Evolutionary conservation across 2,888 invertebrate species (phyloP).

Genomic region (Agrochola lychnidis): DNA sequence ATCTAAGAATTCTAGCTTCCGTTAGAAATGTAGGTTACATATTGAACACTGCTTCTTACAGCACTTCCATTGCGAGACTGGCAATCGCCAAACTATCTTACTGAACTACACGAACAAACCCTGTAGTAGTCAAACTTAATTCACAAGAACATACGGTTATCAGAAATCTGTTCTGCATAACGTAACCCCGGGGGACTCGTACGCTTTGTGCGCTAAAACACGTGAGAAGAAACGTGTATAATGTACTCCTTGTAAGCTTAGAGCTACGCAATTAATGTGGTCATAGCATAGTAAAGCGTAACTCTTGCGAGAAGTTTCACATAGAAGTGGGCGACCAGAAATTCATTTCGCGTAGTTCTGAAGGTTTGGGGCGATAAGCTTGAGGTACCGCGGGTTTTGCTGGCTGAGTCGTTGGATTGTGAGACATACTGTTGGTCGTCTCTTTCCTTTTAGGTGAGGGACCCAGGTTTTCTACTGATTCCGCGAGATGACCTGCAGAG

Average conservation of each 20-base stretch:
- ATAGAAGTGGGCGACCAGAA: constrained; percentile 96
- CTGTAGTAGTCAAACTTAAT: constrained; percentile 52
- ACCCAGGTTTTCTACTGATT: constrained; percentile 87
- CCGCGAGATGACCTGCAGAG: constrained; percentile 79
- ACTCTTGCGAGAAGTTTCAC: constrained; percentile 83
- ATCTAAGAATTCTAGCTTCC: constrained; percentile 6
- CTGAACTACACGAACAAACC: constrained; percentile 41
- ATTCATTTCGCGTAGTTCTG: constrained; percentile 95
- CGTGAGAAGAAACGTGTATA: constrained; percentile 54
- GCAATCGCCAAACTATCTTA: constrained; percentile 13
- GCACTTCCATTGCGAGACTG: constrained; percentile 2
- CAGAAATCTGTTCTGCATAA: constrained; percentile 50
- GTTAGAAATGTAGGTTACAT: not conserved
- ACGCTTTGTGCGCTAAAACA: constrained; percentile 50
- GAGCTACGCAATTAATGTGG: constrained; percentile 62
- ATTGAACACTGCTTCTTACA: constrained; percentile 23
- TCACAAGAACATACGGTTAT: constrained; percentile 55
- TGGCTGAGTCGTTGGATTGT: constrained; percentile 71
- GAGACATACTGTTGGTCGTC: constrained; percentile 62
- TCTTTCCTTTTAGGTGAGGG: constrained; percentile 80
- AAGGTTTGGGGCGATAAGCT: constrained; percentile 81
- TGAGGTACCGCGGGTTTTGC: constrained; percentile 76
- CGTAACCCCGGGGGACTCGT: constrained; percentile 35
- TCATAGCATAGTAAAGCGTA: constrained; percentile 60
- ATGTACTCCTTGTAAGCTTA: constrained; percentile 48